A percentile compares a stretch with the other conserved stretches of the same genome.
Evolutionary conservation across 2,797 vertebrate species (phyloP).

Genomic region (Brachyalestes nurse): DNA sequence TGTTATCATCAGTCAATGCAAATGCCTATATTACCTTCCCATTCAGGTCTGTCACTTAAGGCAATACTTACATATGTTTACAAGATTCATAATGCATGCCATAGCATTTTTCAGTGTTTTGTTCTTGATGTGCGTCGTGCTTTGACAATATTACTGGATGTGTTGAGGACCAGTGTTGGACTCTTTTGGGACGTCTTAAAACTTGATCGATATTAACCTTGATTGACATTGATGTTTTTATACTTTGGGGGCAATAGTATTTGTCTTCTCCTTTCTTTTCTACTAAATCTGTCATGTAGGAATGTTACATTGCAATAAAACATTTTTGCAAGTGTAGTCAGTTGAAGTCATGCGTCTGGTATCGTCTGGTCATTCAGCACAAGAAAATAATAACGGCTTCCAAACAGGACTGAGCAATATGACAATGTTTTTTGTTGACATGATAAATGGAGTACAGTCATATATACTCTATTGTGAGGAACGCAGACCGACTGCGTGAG

Average conservation of each 20-base stretch:
- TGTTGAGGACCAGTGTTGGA: not conserved
- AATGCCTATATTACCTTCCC: slow-evolving; percentile 52
- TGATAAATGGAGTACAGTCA: no score
- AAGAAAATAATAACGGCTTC: no score
- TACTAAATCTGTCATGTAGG: slow-evolving; percentile 26
- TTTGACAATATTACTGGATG: slow-evolving; percentile 41
- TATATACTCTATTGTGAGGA: no score
- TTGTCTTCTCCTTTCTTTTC: slow-evolving; percentile 27
- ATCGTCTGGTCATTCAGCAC: not conserved
- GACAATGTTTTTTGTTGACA: no score
- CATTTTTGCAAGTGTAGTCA: not conserved
- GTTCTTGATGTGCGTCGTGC: slow-evolving; percentile 32
- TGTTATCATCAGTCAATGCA: slow-evolving; percentile 63
- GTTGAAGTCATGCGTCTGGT: not conserved
- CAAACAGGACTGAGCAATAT: not conserved
- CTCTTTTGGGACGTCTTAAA: slow-evolving; percentile 20
- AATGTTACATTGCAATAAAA: slow-evolving; percentile 49
- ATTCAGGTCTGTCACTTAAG: slow-evolving; percentile 62
- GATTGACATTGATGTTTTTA: slow-evolving; percentile 10
- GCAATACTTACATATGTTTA: slow-evolving; percentile 52
- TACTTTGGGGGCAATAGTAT: slow-evolving; percentile 18
- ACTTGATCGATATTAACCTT: not conserved
- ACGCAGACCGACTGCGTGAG: no score
- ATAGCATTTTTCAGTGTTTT: slow-evolving; percentile 46
- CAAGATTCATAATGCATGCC: slow-evolving; percentile 51